Conservation (phyloP, 2,797 vertebrate genomes). For the Chromobotia macracanthus region DNA sequence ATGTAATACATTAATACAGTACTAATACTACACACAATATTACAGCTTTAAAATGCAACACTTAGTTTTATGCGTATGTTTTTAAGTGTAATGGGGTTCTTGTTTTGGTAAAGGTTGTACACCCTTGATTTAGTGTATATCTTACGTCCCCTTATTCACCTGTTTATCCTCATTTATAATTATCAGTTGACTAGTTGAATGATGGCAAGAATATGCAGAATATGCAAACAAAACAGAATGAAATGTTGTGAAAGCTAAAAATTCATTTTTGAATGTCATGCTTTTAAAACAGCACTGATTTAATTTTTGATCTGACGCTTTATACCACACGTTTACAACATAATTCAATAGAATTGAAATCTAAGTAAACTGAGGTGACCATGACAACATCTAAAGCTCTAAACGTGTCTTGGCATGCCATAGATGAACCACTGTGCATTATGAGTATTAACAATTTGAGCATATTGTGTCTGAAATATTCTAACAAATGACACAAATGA, state of each 20-base stretch:
- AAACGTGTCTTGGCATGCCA: conserved; percentile 52
- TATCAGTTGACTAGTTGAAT: neutral
- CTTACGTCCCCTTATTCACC: neutral
- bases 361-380: conserved; percentile 37
- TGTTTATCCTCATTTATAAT: neutral
- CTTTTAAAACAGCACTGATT: no score
- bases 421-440: conserved; percentile 46
- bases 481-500: neutral
- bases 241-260: no score
- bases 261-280: neutral
- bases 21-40: no score
- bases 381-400: conserved; percentile 61
- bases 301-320: no score
- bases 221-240: neutral
- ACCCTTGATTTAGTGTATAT: neutral
- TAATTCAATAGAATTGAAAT: neutral
- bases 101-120: neutral
- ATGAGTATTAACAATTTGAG: neutral
- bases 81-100: no score
- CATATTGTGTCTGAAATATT: neutral
- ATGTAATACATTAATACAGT: no score
- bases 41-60: no score
- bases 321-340: neutral
- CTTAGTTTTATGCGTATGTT: no score
- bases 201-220: neutral